Evolutionary conservation across 2,113 vertebrate species (phyloP).

Genomic region (Leucoraja erinaceus): DNA sequence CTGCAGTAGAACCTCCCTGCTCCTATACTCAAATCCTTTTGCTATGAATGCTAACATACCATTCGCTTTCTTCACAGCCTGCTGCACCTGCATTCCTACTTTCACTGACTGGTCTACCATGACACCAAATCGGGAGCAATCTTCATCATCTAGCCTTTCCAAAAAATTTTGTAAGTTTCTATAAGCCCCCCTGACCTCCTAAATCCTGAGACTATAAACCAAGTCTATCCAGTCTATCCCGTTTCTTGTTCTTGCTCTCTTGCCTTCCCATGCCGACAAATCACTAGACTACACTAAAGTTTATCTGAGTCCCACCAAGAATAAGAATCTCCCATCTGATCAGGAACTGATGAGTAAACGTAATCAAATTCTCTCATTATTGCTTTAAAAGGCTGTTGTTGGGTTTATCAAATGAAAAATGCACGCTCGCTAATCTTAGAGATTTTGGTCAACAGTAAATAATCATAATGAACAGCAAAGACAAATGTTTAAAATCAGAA

Average conservation of each 20-base stretch:
- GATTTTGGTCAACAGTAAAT: neutral
- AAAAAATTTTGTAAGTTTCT: too few relatives aligned
- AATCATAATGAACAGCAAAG: neutral
- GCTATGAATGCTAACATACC: too few relatives aligned
- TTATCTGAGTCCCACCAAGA: neutral
- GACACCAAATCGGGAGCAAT: too few relatives aligned
- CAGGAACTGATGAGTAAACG: neutral
- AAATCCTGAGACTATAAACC: too few relatives aligned
- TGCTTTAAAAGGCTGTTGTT: neutral
- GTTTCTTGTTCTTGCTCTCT: neutral
- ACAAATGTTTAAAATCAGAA: neutral
- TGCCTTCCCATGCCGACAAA: neutral
- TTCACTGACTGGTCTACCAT: too few relatives aligned
- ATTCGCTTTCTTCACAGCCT: too few relatives aligned
- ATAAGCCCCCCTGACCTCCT: too few relatives aligned
- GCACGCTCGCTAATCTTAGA: neutral
- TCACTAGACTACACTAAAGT: neutral
- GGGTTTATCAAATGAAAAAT: neutral
- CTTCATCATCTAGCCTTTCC: too few relatives aligned
- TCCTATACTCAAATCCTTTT: too few relatives aligned
- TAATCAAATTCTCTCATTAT: neutral
- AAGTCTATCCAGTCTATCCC: too few relatives aligned
- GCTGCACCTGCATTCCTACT: too few relatives aligned
- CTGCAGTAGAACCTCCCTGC: too few relatives aligned
- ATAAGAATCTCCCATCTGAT: neutral